These are phyloP conservation scores for Novumbra hubbsi DNA, from an alignment of 2,797 vertebrate genomes.

Conservation along the genomic window DNA sequence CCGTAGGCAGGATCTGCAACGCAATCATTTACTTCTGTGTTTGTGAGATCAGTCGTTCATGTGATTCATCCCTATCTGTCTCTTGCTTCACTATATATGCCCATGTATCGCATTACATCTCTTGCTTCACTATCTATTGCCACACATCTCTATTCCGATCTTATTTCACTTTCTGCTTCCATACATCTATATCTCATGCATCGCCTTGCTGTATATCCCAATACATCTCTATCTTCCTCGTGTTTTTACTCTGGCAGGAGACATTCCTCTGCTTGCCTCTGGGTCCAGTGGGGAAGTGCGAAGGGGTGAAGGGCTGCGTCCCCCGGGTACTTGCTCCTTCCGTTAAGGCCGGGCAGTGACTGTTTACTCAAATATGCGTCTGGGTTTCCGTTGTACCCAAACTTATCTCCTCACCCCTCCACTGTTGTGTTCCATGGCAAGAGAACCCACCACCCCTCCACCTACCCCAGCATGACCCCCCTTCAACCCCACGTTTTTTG, in stretches of 20 bases:
- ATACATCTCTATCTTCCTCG: too few relatives aligned
- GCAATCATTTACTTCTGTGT: conserved; percentile 38
- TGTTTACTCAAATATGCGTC: conserved; percentile 11
- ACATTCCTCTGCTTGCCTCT: conserved; percentile 6
- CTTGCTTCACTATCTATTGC: neutral
- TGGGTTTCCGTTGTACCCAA: conserved; percentile 20
- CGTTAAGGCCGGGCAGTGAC: conserved; percentile 5
- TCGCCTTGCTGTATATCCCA: neutral
- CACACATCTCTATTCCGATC: neutral
- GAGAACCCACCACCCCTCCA: neutral
- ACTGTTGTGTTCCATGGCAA: neutral
- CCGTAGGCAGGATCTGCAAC: conserved; percentile 7
- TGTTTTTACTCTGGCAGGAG: conserved; percentile 1
- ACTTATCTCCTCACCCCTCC: neutral
- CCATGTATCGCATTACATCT: too few relatives aligned
- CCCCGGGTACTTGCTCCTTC: conserved; percentile 3
- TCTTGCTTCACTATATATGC: neutral
- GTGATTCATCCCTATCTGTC: neutral
- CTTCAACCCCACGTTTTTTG: neutral
- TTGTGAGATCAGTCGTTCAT: neutral
- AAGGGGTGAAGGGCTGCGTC: conserved; percentile 12
- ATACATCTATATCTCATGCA: neutral
- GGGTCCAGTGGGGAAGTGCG: conserved; percentile 4
- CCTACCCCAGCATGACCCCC: neutral
- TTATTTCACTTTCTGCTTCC: neutral